A percentile compares a stretch with the other conserved stretches of the same genome.
Evolutionary conservation across 30 jellyfish, hydroid and myxozoan species (phyloP).

Genomic region (Turritopsis dohrnii): DNA sequence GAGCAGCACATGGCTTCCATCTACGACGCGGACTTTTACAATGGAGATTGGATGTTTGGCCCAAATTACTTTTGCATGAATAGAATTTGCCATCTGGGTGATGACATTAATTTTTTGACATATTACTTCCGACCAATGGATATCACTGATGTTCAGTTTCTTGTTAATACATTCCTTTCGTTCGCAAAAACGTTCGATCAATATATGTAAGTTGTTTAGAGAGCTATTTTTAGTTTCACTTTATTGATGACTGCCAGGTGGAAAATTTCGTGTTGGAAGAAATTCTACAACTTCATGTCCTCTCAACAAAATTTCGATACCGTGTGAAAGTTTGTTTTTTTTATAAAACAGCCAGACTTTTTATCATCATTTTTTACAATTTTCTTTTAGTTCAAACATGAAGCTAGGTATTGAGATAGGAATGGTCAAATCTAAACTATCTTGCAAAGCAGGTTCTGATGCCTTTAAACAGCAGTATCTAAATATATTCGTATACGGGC

Average conservation of each 20-base stretch:
- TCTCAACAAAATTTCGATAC: no score
- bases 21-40: constrained; percentile 72
- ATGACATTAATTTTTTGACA: constrained; percentile 55
- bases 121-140: constrained; percentile 40
- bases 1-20: constrained; percentile 52
- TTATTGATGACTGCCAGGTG: no score
- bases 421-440: constrained; percentile 62
- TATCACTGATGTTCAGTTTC: constrained; percentile 35
- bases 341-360: not conserved
- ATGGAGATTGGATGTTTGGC: constrained; percentile 96
- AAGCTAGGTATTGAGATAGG: constrained; percentile 79
- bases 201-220: constrained; percentile 68
- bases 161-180: constrained; percentile 34
- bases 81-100: constrained; percentile 50
- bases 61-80: constrained; percentile 93
- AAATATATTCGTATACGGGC: not conserved
- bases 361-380: not conserved
- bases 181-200: constrained; percentile 41
- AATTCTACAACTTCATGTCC: no score
- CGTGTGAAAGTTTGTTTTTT: not conserved
- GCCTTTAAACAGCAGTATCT: constrained; percentile 53
- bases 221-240: no score
- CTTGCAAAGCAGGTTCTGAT: constrained; percentile 80
- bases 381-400: constrained; percentile 53
- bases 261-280: no score